phyloP scores from a whole-genome alignment of 2,113 vertebrate species.

The Alectura lathami region DNA sequence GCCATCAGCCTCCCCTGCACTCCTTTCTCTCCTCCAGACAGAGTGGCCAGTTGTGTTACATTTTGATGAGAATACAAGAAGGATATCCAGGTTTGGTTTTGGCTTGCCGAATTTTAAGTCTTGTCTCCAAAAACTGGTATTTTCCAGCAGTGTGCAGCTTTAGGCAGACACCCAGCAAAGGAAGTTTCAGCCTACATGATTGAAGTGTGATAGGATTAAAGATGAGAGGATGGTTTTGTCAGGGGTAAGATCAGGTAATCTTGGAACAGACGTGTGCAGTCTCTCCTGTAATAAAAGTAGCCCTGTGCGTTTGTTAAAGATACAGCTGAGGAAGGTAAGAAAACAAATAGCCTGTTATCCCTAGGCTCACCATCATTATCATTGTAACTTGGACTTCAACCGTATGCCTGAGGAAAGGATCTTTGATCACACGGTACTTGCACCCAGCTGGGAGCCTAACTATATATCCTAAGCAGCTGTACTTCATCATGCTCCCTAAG shows the following conservation, averaged over 20 bases:
- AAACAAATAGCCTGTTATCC: neutral
- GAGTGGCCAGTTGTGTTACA: slow-evolving; percentile 43
- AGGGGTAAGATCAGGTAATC: slow-evolving; percentile 6
- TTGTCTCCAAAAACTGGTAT: slow-evolving; percentile 26
- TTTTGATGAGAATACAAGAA: slow-evolving; percentile 48
- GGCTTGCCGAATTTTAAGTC: slow-evolving; percentile 56
- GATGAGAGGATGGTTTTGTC: slow-evolving; percentile 25
- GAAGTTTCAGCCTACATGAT: slow-evolving; percentile 36
- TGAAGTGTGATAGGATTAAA: slow-evolving; percentile 56
- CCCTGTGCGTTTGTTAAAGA: neutral
- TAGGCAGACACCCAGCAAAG: slow-evolving; percentile 55
- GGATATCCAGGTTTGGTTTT: slow-evolving; percentile 45
- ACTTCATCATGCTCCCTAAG: neutral
- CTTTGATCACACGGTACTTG: neutral
- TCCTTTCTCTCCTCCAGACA: slow-evolving; percentile 21
- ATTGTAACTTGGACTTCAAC: neutral
- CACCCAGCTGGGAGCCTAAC: neutral
- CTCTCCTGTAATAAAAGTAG: neutral
- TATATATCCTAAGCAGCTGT: neutral
- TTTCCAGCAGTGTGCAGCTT: slow-evolving; percentile 57
- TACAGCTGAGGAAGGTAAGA: neutral
- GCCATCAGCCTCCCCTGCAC: neutral
- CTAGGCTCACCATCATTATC: neutral
- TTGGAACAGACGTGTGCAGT: neutral
- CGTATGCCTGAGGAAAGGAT: neutral